Base-by-base conservation (phyloP, 2,888 invertebrate species). In the Ptilodon capucinus region DNA sequence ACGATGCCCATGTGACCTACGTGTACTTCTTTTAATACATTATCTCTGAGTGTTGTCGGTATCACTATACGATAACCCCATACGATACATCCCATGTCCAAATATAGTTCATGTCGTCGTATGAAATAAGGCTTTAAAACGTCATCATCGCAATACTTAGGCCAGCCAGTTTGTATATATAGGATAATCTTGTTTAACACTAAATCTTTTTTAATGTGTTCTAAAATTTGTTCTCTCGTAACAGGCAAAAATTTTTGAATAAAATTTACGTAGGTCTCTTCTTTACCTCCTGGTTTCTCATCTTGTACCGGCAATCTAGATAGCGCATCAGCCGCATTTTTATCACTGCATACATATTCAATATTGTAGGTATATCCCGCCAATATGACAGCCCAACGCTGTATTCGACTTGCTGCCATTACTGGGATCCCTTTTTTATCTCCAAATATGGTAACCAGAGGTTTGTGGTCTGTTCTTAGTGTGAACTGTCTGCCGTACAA, bases 1-100 rank as follows among this genome's bases (percentile, higher is more conserved):
- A 62, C 57, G 6, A 65, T 57, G 0, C 64, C 63, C 25, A 58
- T 17, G 19, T 62, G 59, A 14, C 56, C 28, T 1, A 14, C 18
- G 42, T 60, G 58, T 23, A 60, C 11, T 25, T 57, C 30, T n/a
- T 46, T 46, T 1, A 63, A 44, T 2, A 68, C 28, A 2, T 7
- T 28, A 19, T 41, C 21, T 18, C 45, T 35, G 4, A 55, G 49
- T 0, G 6, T 5, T 3, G 1, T 13, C 0, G 64, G 58, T 34
- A 47, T 39, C 0, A 47, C 17, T 16, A 47, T 19, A 0, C 46
- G 28, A 18, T 46, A 46, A 2, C 46, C 46, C 46, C 46, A 46
- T 25, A 46, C 28, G 14, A 46, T 2, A 16, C 46, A 46, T 0
- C 46, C 46, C 3, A 36, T n/a, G 1, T 45, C 45, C 2, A 32